Evolutionary conservation across 2,113 vertebrate genomes (phyloP), one percentile per base, ranked within the genome.

Genomic region (Eudyptes chrysolophus): DNA sequence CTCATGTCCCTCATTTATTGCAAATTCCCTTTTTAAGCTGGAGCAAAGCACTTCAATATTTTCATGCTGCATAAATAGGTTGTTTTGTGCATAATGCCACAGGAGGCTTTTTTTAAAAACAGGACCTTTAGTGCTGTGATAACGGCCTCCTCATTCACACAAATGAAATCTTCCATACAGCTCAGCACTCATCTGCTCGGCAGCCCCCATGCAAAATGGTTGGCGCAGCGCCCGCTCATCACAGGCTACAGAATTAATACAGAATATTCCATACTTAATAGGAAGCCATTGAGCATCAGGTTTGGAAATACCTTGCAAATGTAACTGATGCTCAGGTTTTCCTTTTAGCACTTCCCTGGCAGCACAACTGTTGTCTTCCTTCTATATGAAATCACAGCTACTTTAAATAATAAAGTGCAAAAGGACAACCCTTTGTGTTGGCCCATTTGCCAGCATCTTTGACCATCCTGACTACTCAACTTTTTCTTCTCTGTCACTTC

Each of bases 31-130:
- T 96, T 96, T 81, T 60, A 95, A 95, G 89, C 93, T 77, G 58
- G 62, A 93, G 89, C 0, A 0, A 85, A 94, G 89, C 96, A 83
- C 84, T 91, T 94, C 95, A 95, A 96, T 96, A 95, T 94, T 95
- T 95, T 87, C 92, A 72, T 92, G 78, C 92, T 95, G 95, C 91
- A 95, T 95, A 95, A 96, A 95, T 79, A 94, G 93, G 82, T 92
- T 96, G 95, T 88, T 97, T 97, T 96, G 91, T 95, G 91, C 94
- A 96, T 94, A 93, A 96, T 97, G 87, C 81, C 91, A 95, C 30
- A 44, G 64, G 75, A 94, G 54, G 58, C 52, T 89, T 90, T 92
- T 97, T 91, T 87, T 42, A 66, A 65, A 89, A 75, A 68, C 62
- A 83, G 79, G 93, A 93, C 89, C 94, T 96, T 97, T 92, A 95